Percentiles rank a stretch among this genome's conserved stretches.
These are phyloP conservation scores for Balaeniceps rex DNA, from an alignment of 2,113 vertebrate species.

Conservation along the genomic window DNA sequence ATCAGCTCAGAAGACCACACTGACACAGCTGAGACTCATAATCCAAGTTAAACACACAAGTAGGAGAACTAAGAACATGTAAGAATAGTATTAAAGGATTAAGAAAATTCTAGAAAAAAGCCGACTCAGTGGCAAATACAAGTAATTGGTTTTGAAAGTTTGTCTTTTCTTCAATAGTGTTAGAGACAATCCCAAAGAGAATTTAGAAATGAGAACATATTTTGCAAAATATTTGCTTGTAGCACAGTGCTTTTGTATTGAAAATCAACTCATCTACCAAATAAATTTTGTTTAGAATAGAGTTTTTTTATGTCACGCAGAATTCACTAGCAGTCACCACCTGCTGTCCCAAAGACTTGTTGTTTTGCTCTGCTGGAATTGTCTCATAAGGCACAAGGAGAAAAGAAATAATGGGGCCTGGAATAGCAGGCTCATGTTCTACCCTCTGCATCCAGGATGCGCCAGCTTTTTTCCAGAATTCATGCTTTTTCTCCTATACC, in stretches of 20 bases:
- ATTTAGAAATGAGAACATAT: neutral
- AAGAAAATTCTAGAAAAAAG: neutral
- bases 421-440: neutral
- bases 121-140: neutral
- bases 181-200: neutral
- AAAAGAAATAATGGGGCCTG: neutral
- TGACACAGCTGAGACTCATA: neutral
- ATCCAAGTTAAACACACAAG: slow-evolving; percentile 21
- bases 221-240: neutral
- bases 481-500: neutral
- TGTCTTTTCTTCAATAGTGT: neutral
- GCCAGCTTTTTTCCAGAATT: neutral
- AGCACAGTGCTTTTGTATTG: neutral
- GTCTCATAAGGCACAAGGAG: neutral
- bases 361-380: neutral
- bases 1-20: neutral
- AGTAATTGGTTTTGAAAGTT: neutral
- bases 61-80: neutral
- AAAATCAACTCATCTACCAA: neutral
- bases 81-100: neutral
- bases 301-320: neutral
- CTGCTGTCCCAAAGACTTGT: neutral
- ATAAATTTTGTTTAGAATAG: neutral
- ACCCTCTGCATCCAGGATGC: neutral
- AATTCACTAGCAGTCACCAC: neutral